Conservation (phyloP, 2,113 vertebrate species). For the Rafetus swinhoei region DNA sequence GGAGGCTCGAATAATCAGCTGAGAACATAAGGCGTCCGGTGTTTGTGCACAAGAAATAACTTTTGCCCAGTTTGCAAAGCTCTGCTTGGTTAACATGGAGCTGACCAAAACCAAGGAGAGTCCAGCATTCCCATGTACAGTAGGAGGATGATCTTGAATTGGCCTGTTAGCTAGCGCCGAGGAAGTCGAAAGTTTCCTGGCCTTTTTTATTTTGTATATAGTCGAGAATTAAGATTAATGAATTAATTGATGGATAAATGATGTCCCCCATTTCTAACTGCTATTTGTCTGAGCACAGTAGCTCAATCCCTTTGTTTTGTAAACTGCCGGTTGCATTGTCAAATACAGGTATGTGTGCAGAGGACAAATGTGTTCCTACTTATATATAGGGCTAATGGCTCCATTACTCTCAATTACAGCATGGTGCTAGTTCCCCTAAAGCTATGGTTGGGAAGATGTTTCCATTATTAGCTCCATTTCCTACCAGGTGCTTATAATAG, state of each 20-base stretch:
- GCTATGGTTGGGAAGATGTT: constrained; percentile 59
- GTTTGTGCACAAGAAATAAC: background rate
- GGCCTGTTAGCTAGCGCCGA: background rate
- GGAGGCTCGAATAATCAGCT: background rate
- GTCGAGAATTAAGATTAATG: constrained; percentile 58
- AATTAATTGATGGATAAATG: constrained; percentile 39
- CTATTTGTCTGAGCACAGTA: constrained; percentile 20
- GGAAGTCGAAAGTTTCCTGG: constrained; percentile 36
- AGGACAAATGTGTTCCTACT: constrained; percentile 47
- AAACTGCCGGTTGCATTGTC: constrained; percentile 24
- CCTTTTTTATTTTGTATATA: constrained; percentile 18
- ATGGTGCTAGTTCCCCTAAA: constrained; percentile 40
- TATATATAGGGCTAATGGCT: background rate
- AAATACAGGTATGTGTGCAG: constrained; percentile 36
- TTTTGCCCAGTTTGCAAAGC: background rate
- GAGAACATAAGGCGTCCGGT: background rate
- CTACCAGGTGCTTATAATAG: constrained; percentile 45
- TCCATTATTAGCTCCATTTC: constrained; percentile 54
- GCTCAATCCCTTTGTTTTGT: constrained; percentile 14
- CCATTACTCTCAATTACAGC: constrained; percentile 66
- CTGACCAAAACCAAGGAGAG: background rate
- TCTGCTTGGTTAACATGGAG: fast-evolving
- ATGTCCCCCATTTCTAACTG: constrained; percentile 9
- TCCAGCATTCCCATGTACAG: fast-evolving
- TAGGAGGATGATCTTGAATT: background rate